phyloP scores from a whole-genome alignment of 2,113 vertebrate species.

The Triplophysa rosa region DNA sequence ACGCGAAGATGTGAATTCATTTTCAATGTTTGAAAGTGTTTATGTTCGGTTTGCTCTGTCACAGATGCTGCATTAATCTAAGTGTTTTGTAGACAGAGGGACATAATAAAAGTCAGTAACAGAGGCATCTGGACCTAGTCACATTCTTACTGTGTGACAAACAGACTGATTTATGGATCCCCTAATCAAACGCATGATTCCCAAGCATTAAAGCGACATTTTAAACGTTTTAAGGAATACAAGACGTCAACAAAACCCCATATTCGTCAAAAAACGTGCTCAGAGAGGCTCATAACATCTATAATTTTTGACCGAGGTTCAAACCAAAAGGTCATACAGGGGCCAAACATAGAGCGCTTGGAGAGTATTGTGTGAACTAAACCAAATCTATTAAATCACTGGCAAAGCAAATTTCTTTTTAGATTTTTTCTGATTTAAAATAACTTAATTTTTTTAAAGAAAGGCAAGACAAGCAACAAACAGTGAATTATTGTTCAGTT shows the following conservation, averaged over 20 bases:
- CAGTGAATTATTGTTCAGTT: no score
- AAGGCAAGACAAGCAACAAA: no score
- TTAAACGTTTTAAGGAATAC: conserved; percentile 35
- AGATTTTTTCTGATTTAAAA: background rate
- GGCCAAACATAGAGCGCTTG: conserved; percentile 7
- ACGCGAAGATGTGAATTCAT: conserved; percentile 55
- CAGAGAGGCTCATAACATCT: background rate
- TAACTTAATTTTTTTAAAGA: no score
- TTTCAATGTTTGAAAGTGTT: conserved; percentile 59
- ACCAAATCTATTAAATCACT: conserved; percentile 4
- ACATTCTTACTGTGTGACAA: conserved; percentile 60
- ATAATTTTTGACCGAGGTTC: conserved; percentile 27
- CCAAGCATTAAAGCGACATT: conserved; percentile 32
- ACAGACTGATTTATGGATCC: conserved; percentile 47
- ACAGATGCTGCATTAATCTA: conserved; percentile 46
- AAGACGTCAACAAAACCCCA: conserved; percentile 38
- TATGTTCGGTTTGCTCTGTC: conserved; percentile 41
- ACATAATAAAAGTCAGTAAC: conserved; percentile 30
- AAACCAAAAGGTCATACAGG: conserved; percentile 43
- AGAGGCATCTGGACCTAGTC: conserved; percentile 54
- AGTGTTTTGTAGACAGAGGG: conserved; percentile 12
- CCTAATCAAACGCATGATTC: conserved; percentile 48
- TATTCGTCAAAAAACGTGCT: background rate
- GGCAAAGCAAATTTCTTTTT: background rate
- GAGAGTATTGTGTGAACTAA: conserved; percentile 12